Percentiles rank a stretch among this genome's conserved stretches.
These are phyloP conservation scores for Manis pentadactyla DNA, from an alignment of 2,797 vertebrate species.

Conservation along the genomic window DNA sequence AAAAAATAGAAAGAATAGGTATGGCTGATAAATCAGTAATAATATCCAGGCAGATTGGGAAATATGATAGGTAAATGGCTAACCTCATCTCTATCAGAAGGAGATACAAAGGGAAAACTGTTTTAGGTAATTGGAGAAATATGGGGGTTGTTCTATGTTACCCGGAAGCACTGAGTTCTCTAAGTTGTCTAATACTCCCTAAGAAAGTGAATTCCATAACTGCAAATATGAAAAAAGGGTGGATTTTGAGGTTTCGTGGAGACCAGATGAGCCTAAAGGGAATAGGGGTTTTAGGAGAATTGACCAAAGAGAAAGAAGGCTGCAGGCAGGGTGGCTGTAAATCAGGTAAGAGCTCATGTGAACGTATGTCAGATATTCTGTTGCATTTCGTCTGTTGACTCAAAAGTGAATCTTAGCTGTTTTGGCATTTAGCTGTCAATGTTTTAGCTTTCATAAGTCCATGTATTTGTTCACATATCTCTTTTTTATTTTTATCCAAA, in stretches of 20 bases:
- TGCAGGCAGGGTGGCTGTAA: accelerated
- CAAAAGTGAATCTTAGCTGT: background rate
- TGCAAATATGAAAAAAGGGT: background rate
- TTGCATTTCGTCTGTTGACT: background rate
- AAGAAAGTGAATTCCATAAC: background rate
- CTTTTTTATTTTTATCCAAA: background rate
- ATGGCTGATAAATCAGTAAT: background rate
- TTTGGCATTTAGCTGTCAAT: background rate
- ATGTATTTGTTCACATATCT: background rate
- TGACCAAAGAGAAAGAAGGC: background rate
- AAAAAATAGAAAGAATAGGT: background rate
- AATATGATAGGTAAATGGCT: background rate
- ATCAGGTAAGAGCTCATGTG: background rate
- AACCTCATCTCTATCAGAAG: background rate
- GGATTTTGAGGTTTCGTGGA: background rate
- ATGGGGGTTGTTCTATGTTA: background rate
- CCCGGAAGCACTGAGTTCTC: background rate
- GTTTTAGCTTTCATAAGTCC: background rate
- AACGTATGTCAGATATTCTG: background rate
- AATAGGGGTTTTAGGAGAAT: background rate
- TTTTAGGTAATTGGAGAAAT: background rate
- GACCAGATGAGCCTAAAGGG: background rate
- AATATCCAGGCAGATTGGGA: background rate
- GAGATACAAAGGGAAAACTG: background rate
- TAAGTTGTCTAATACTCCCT: background rate